phyloP scores from a whole-genome alignment of 2,113 vertebrate species.

The Terrapene triunguis region DNA sequence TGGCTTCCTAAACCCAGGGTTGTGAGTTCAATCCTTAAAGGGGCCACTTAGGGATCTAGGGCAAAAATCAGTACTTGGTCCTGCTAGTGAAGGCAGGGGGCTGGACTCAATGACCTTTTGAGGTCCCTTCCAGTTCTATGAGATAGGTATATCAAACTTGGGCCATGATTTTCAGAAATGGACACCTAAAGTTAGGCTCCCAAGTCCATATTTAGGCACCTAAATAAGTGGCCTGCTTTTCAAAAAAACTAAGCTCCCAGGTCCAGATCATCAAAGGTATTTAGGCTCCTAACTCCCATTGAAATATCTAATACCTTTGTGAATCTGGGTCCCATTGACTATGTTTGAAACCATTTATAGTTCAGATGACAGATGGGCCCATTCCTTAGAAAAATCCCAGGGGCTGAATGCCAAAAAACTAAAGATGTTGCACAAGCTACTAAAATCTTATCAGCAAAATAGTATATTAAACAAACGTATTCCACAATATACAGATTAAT shows the following conservation, averaged over 20 bases:
- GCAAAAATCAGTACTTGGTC: too few relatives aligned
- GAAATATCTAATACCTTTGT: not conserved
- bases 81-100: too few relatives aligned
- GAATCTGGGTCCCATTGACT: not conserved
- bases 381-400: not conserved
- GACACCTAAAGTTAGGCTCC: constrained; percentile 15
- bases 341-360: constrained; percentile 28
- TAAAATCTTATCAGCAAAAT: constrained; percentile 14
- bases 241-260: not conserved
- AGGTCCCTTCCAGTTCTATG: too few relatives aligned
- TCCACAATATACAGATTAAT: not conserved
- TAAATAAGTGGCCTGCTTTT: constrained; percentile 20
- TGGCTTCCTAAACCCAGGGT: too few relatives aligned
- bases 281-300: not conserved
- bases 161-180: constrained; percentile 52
- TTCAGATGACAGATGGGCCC: not conserved
- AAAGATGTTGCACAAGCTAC: not conserved
- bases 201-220: not conserved
- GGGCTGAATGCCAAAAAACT: not conserved
- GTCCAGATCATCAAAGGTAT: not conserved
- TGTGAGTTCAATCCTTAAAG: too few relatives aligned
- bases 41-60: too few relatives aligned
- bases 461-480: constrained; percentile 24
- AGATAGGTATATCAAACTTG: constrained; percentile 31
- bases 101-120: too few relatives aligned